phyloP scores from a whole-genome alignment of 2,888 invertebrate genomes.

The Meiosimyza platycephala region DNA sequence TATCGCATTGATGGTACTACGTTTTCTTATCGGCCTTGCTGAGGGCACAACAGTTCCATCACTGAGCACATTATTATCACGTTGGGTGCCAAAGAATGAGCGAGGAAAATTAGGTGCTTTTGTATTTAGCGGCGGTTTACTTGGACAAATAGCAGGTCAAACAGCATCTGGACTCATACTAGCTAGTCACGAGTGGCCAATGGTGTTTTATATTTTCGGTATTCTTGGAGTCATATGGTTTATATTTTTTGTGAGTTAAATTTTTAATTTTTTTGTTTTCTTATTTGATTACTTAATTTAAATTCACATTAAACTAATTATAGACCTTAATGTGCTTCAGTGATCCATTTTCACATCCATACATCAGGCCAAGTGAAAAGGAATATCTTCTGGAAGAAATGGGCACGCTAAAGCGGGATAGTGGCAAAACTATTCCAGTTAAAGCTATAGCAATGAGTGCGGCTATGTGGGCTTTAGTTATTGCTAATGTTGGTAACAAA shows the following conservation, averaged over 20 bases:
- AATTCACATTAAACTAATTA: background rate
- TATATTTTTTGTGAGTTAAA: conserved; percentile 70
- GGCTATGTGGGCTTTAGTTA: conserved; percentile 76
- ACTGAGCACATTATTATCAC: conserved; percentile 79
- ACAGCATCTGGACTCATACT: conserved; percentile 75
- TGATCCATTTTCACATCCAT: conserved; percentile 77
- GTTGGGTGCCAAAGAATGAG: conserved; percentile 83
- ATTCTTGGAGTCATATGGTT: conserved; percentile 76
- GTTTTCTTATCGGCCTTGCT: conserved; percentile 82
- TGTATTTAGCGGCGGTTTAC: conserved; percentile 81
- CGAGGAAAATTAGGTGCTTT: conserved; percentile 79
- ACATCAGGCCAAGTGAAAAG: conserved; percentile 75
- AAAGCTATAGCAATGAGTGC: conserved; percentile 73
- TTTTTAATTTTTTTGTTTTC: background rate
- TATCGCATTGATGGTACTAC: conserved; percentile 74
- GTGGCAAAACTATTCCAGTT: conserved; percentile 74
- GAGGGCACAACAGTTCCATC: conserved; percentile 88
- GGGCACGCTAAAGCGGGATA: conserved; percentile 67
- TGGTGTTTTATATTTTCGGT: conserved; percentile 83
- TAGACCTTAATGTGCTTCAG: conserved; percentile 72
- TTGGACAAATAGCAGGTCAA: conserved; percentile 71
- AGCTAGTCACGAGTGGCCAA: conserved; percentile 75
- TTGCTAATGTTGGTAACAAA: conserved; percentile 74
- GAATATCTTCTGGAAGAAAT: conserved; percentile 73
- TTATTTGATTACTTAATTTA: background rate